A percentile compares a stretch with the other conserved stretches of the same genome.
These are phyloP conservation scores for Neoniphon sammara DNA, from an alignment of 2,797 vertebrate genomes.

Conservation along the genomic window DNA sequence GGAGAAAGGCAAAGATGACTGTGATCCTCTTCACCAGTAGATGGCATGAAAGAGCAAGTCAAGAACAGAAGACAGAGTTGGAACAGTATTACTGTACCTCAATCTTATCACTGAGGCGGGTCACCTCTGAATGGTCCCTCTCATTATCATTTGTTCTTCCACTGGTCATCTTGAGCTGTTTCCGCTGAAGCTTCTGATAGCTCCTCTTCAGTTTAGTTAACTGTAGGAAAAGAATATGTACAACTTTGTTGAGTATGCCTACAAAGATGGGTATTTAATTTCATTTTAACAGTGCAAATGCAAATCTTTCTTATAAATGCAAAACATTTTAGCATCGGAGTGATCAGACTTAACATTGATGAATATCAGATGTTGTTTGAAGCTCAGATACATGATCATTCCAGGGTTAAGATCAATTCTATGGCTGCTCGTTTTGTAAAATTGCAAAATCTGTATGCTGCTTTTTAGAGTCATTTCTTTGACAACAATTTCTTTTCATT, in stretches of 20 bases:
- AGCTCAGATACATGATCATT: no score
- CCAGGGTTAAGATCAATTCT: no score
- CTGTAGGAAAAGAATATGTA: slow-evolving; percentile 72
- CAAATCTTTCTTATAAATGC: background rate
- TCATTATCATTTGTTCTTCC: slow-evolving; percentile 77
- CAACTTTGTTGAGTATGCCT: background rate
- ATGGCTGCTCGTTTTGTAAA: no score
- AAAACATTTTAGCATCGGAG: no score
- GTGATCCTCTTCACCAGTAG: slow-evolving; percentile 18
- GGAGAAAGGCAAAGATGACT: background rate
- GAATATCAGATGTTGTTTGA: no score
- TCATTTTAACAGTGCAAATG: background rate
- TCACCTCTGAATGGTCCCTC: slow-evolving; percentile 83
- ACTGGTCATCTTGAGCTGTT: slow-evolving; percentile 83
- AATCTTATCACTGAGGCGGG: slow-evolving; percentile 82
- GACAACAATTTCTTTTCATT: no score
- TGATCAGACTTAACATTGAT: no score
- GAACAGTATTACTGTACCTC: slow-evolving; percentile 80
- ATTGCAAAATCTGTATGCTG: no score
- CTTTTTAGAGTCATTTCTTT: no score
- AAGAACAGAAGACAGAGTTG: background rate
- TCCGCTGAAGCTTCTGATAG: slow-evolving; percentile 93
- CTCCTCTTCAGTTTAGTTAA: slow-evolving; percentile 89
- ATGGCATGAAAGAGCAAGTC: background rate
- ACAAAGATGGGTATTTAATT: background rate